phyloP scores from a whole-genome alignment of 1,140 invertebrate species.

The Polypedilum vanderplanki region DNA sequence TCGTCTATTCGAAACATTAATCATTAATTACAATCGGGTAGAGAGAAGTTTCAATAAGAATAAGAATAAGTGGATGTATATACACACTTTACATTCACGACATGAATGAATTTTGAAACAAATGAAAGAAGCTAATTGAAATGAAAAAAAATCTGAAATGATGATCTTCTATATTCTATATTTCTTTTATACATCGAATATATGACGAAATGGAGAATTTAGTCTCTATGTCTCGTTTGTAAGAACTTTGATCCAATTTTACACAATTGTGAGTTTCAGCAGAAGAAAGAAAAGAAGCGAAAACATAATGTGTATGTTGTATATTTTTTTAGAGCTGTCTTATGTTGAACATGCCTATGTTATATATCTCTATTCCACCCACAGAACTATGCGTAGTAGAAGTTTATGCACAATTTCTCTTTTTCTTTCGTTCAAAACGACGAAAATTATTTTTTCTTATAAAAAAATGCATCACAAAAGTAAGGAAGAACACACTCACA shows the following conservation, averaged over 20 bases:
- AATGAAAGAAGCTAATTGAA: conserved; percentile 1
- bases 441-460: background rate
- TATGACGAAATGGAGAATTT: background rate
- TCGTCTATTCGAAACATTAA: conserved; percentile 12
- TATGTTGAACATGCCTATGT: background rate
- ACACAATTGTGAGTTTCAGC: background rate
- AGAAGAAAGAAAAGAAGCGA: background rate
- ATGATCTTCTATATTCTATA: background rate
- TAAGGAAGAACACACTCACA: background rate
- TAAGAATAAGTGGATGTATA: conserved; percentile 7
- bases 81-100: background rate
- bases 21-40: background rate
- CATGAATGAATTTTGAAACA: background rate
- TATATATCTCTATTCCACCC: conserved; percentile 7
- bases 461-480: background rate
- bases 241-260: conserved; percentile 15
- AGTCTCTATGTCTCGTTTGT: background rate
- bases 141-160: conserved; percentile 2
- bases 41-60: background rate
- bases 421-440: background rate
- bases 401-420: conserved; percentile 11
- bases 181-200: background rate
- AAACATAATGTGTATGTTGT: background rate
- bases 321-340: background rate
- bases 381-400: background rate